Base-by-base conservation (phyloP, 2,113 vertebrate genomes). In the Solea senegalensis region DNA sequence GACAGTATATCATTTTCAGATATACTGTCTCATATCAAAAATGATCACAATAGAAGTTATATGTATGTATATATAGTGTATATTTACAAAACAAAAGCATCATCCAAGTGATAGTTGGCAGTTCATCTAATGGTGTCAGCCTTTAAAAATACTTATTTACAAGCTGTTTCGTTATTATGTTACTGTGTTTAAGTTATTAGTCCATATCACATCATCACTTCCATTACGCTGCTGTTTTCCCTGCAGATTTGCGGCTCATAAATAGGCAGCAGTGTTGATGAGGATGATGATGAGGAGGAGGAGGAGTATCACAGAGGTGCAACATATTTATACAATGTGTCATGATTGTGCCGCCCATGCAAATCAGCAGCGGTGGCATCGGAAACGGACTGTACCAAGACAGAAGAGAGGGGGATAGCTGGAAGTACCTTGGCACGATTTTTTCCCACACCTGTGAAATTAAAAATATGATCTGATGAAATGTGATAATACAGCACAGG, bases 311-410 rank as follows among this genome's bases (percentile, higher is more conserved):
- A 67, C 72, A 67, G 75, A 86, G 75, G 81, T 87, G 86, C 72
- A 85, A 84, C 86, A 83, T 85, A 84, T 85, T 84, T 78, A 64
- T 67, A 80, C 74, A 81, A 72, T 68, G 84, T 89, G 87, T 84
- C 87, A 89, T 83, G 77, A 86, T 84, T 83, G 34, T 34, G 57
- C 76, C 76, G 71, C 78, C 87, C 65, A 75, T 82, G 87, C 82
- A 86, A 81, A 84, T 74, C 62, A 88, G 62, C 72, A 77, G 81
- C 79, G 66, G 82, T 75, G 82, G 70, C 46, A 79, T 89, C 83
- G 90, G 89, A 92, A 92, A 77, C 88, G 92, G 94, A 91, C 85
- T 72, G 82, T 91, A 93, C 93, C 92, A 94, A 86, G 11, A 8
- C 0, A 86, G 11, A 8, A 0, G 16, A 7, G 10, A 9, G 43